Base-by-base conservation (phyloP, 2,113 vertebrate species). In the Carettochelys insculpta region DNA sequence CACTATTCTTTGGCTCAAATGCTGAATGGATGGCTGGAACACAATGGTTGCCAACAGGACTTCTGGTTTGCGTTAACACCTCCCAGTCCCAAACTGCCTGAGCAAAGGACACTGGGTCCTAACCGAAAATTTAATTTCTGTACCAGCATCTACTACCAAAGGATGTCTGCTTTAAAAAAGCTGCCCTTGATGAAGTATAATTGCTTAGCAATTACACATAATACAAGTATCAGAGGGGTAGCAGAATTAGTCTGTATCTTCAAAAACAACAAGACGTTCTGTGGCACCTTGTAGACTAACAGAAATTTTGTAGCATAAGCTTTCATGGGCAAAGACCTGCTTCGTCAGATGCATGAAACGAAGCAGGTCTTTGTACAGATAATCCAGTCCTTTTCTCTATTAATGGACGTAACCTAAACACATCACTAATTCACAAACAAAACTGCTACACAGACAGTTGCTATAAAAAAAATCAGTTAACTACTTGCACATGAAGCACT, bases 401-500 rank as follows among this genome's bases (percentile, higher is more conserved):
- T 43, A 27, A 11, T 76, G 41, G 22, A 51, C 58, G 29, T 38
- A 19, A 50, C 29, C 6, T 0, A 84, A 82, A 27, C n/a, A 76
- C 8, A 1, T 4, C 11, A n/a, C 45, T 56, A 43, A 47, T 50
- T 38, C 75, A 1, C 54, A 68, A 53, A 1, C 38, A 47, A 83
- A 48, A 25, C 77, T 48, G 41, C 27, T 34, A 52, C 4, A 75
- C 7, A 73, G 22, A 31, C 24, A 73, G 41, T 45, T 48, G 31
- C 50, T 10, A 53, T 43, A 50, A n/a, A 52, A 83, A n/a, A 83
- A 22, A 3, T 4, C 20, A 27, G 43, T 52, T 75, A 16, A 27
- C n/a, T 34, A 7, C 12, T 38, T 12, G 43, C 53, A 14, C 79
- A 20, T 16, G 3, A 82, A 84, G 50, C 94, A 98, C 98, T 87